Percentiles rank a stretch among this genome's conserved stretches.
Conservation (phyloP, 2,113 vertebrate genomes). For the Epinephelus fuscoguttatus region DNA sequence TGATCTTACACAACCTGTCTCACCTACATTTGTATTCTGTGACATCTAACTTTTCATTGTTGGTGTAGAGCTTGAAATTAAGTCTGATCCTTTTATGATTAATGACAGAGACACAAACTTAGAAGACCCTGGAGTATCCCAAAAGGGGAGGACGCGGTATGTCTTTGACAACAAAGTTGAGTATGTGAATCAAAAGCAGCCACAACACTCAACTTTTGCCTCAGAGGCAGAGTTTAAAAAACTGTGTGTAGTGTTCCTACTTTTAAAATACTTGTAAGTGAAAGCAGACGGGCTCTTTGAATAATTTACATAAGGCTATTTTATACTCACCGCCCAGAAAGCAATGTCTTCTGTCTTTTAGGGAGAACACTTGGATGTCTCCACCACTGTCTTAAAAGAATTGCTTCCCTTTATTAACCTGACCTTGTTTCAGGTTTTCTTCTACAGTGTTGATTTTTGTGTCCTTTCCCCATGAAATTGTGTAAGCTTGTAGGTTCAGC, state of each 20-base stretch:
- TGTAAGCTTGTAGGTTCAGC: not conserved
- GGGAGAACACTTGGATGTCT: slow-evolving; percentile 13
- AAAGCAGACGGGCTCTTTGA: slow-evolving; percentile 69
- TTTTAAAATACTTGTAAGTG: slow-evolving; percentile 62
- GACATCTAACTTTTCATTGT: not conserved
- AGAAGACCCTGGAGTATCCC: not conserved
- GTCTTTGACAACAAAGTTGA: not conserved
- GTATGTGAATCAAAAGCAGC: not conserved
- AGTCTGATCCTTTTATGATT: not conserved
- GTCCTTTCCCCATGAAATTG: not conserved
- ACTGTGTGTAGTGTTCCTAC: slow-evolving; percentile 20
- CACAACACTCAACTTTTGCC: not conserved
- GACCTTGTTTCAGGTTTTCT: slow-evolving; percentile 22
- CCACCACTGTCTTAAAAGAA: slow-evolving; percentile 21
- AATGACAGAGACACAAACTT: not conserved
- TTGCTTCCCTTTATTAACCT: not conserved
- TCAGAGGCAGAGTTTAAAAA: slow-evolving; percentile 23
- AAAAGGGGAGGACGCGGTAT: too few relatives aligned
- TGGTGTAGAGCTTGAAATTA: not conserved
- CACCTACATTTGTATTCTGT: not conserved
- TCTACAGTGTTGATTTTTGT: slow-evolving; percentile 8
- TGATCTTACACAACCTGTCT: not conserved
- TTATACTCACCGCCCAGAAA: slow-evolving; percentile 47
- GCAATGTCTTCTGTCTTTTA: slow-evolving; percentile 27
- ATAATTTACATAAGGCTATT: slow-evolving; percentile 71